Conservation (phyloP, 2,113 vertebrate genomes). For the Chelonoidis abingdonii region DNA sequence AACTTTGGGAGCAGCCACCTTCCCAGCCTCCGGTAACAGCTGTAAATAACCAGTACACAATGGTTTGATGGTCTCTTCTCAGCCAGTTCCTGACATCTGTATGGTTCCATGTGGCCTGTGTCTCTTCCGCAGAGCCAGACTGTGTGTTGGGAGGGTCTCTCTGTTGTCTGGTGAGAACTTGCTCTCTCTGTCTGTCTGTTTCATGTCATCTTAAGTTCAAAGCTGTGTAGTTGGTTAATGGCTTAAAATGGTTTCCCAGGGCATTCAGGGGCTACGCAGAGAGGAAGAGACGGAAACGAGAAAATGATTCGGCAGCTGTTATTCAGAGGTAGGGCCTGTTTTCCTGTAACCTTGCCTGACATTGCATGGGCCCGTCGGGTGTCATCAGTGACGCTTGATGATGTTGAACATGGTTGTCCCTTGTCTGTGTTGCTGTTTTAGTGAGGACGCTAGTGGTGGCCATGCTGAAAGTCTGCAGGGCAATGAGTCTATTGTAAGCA, state of each 20-base stretch:
- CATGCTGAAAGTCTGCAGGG: neutral
- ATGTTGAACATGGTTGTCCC: slow-evolving; percentile 35
- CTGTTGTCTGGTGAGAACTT: slow-evolving; percentile 33
- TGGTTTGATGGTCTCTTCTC: neutral
- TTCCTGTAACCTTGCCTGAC: slow-evolving; percentile 66
- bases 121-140: neutral
- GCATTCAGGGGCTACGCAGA: slow-evolving; percentile 97
- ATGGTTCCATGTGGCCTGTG: neutral
- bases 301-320: slow-evolving; percentile 89
- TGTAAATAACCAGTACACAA: neutral
- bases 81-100: neutral
- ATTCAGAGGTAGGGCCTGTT: slow-evolving; percentile 93
- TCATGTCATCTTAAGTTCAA: slow-evolving; percentile 34
- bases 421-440: slow-evolving; percentile 58
- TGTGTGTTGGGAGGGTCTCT: neutral
- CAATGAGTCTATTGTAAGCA: neutral
- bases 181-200: slow-evolving; percentile 33
- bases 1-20: neutral
- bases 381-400: neutral
- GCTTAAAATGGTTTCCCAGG: slow-evolving; percentile 88
- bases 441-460: neutral
- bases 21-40: neutral
- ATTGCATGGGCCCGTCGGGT: slow-evolving; percentile 59
- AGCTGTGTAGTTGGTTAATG: slow-evolving; percentile 78
- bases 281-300: slow-evolving; percentile 95